phyloP scores from a whole-genome alignment of 2,113 vertebrate genomes.

The Sceloporus undulatus region DNA sequence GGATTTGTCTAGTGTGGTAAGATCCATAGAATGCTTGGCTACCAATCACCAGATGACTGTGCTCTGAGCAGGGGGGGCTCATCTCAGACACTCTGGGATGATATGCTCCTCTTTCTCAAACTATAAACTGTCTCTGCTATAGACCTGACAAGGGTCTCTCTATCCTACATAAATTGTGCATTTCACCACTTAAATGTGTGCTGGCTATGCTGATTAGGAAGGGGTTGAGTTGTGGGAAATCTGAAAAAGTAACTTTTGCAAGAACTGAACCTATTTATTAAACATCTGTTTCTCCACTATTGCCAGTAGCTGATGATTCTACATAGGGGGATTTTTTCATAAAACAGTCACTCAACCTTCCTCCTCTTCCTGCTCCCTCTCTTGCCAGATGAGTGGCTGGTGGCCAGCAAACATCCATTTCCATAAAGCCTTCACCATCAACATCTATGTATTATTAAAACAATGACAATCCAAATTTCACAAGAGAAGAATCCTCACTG shows the following conservation, averaged over 20 bases:
- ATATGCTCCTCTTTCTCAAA: too few species aligned
- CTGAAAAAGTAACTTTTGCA: background rate
- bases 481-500: background rate
- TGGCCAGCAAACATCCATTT: background rate
- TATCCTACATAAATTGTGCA: background rate
- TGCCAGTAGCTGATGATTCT: background rate
- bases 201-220: too few species aligned
- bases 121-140: background rate
- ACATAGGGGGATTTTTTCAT: background rate
- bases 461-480: background rate
- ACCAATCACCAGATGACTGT: too few species aligned
- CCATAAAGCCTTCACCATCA: background rate
- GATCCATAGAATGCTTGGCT: too few species aligned
- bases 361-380: background rate
- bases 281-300: background rate
- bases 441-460: background rate
- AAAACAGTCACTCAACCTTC: background rate
- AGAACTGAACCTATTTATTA: background rate
- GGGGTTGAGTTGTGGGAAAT: too few species aligned
- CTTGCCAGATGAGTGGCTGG: background rate
- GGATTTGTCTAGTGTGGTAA: too few species aligned
- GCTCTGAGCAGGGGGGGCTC: too few species aligned
- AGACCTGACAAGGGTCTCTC: background rate
- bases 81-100: too few species aligned
- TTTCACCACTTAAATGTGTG: background rate